Conservation (phyloP, 2,888 invertebrate species). For the Tachina fera region DNA sequence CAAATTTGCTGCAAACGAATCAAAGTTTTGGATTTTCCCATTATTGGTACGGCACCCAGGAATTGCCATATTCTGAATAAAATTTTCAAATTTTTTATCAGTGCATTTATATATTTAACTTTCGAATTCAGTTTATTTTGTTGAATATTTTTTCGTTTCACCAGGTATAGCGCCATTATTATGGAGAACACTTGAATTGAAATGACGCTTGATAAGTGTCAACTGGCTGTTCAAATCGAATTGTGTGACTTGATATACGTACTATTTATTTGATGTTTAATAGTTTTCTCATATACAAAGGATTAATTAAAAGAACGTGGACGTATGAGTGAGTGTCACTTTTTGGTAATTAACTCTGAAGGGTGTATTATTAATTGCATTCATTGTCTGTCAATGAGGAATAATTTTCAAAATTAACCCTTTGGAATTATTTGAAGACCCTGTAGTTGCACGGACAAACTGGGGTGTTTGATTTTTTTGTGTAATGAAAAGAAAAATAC, state of each 20-base stretch:
- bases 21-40: conserved; percentile 7
- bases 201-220: not conserved
- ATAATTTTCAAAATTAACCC: not conserved
- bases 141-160: not conserved
- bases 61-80: conserved; percentile 56
- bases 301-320: not conserved
- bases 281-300: not conserved
- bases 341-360: not conserved
- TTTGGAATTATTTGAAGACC: no score
- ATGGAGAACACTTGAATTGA: not conserved
- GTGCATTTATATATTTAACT: conserved; percentile 13
- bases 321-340: not conserved
- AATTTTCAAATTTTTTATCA: conserved; percentile 28
- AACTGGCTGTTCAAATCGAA: not conserved
- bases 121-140: not conserved
- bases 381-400: not conserved
- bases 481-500: no score
- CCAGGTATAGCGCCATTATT: conserved; percentile 12
- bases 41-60: conserved; percentile 65
- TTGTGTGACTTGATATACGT: not conserved
- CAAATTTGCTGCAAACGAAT: conserved; percentile 56
- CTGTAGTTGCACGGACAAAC: no score
- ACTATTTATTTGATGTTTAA: not conserved
- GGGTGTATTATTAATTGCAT: not conserved
- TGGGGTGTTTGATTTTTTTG: no score